phyloP scores from a whole-genome alignment of 1,140 invertebrate species.

The Pantala flavescens region DNA sequence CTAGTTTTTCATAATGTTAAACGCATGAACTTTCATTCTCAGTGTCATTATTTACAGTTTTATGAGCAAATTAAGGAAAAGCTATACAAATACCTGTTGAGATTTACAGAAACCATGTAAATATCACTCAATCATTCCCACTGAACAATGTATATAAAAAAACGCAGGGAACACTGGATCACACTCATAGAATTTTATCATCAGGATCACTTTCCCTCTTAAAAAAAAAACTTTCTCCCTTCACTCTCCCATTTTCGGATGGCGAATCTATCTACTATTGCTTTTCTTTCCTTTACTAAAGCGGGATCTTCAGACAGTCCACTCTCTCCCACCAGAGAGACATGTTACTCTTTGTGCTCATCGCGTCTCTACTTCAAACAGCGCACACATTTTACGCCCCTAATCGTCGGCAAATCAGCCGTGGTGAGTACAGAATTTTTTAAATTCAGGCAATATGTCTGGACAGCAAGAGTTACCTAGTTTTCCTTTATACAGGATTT shows the following conservation, averaged over 20 bases:
- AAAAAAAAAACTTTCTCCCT: neutral
- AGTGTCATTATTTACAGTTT: no score
- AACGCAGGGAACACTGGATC: no score
- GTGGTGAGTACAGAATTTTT: neutral
- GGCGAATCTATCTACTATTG: neutral
- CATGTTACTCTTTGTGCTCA: conserved; percentile 1
- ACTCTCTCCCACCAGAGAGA: neutral
- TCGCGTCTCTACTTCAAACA: neutral
- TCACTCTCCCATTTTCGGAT: neutral
- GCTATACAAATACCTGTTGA: no score
- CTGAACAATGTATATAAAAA: no score
- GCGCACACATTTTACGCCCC: neutral
- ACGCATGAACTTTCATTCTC: no score
- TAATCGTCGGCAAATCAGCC: neutral
- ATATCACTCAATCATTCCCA: no score
- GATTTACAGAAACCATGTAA: no score
- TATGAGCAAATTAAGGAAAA: no score
- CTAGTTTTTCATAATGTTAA: no score
- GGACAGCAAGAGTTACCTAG: no score
- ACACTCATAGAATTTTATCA: neutral
- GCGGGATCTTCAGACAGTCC: neutral
- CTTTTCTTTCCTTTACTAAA: neutral
- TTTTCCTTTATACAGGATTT: no score
- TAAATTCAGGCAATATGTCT: no score
- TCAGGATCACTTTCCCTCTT: neutral